Conservation (phyloP, 2,797 vertebrate species). For the Tarsius wallacei region DNA sequence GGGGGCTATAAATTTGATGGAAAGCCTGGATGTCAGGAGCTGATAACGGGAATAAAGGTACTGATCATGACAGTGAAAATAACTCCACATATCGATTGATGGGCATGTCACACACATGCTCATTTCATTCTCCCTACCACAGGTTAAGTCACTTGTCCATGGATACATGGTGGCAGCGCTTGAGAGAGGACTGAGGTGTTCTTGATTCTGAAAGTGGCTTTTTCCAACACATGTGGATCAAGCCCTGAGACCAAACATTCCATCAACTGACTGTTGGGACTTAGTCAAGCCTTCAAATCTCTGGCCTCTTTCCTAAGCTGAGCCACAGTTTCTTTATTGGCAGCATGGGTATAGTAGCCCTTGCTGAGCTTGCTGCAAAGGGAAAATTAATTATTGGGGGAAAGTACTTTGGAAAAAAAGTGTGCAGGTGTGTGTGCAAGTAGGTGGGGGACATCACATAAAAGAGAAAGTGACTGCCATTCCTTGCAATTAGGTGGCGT, state of each 20-base stretch:
- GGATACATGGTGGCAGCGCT: not conserved
- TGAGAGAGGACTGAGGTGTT: not conserved
- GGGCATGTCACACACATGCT: accelerated
- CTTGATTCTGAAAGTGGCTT: not conserved
- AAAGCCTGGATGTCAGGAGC: not conserved
- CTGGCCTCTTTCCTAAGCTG: not conserved
- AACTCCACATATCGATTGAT: too few species aligned
- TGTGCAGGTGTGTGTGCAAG: not conserved
- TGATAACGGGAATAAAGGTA: not conserved
- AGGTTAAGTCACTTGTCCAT: not conserved
- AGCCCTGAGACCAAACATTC: not conserved
- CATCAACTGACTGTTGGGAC: not conserved
- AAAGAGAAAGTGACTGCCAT: not conserved
- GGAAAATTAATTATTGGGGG: not conserved
- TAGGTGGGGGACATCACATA: not conserved
- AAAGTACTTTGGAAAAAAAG: not conserved
- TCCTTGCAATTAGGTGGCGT: not conserved
- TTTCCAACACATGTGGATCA: too few species aligned
- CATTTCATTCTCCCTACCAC: not conserved
- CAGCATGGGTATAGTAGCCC: not conserved
- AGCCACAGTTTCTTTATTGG: not conserved
- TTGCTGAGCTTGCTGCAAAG: not conserved
- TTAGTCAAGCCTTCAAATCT: not conserved
- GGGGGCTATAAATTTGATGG: not conserved
- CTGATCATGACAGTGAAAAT: not conserved